A percentile compares a stretch with the other conserved stretches of the same genome.
These are phyloP conservation scores for Crotalus tigris DNA, from an alignment of 2,113 vertebrate species.

Conservation along the genomic window DNA sequence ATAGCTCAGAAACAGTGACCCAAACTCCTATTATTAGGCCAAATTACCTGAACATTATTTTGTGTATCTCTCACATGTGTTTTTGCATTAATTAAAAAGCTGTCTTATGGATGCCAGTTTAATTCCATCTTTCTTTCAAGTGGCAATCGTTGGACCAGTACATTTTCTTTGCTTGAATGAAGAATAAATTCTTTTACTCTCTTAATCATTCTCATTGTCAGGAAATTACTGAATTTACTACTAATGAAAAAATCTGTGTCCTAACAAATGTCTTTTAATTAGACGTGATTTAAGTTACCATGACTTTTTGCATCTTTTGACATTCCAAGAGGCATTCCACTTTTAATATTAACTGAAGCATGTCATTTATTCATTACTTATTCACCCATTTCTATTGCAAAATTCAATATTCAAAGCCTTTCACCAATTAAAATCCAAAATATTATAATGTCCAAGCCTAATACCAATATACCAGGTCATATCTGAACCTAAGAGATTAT, in stretches of 20 bases:
- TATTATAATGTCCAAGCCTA: neutral
- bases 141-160: slow-evolving; percentile 35
- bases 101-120: slow-evolving; percentile 20
- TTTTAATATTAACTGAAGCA: slow-evolving; percentile 60
- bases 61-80: neutral
- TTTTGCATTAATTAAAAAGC: neutral
- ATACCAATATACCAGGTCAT: neutral
- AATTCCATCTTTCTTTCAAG: slow-evolving; percentile 19
- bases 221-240: slow-evolving; percentile 38
- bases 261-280: slow-evolving; percentile 63
- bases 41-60: slow-evolving; percentile 8
- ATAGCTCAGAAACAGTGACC: neutral
- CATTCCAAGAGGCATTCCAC: slow-evolving; percentile 46
- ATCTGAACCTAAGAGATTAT: neutral
- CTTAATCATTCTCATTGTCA: slow-evolving; percentile 25
- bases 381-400: slow-evolving; percentile 57
- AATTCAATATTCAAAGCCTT: slow-evolving; percentile 58
- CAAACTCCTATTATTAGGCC: neutral
- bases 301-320: slow-evolving; percentile 53
- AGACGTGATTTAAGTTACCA: slow-evolving; percentile 57
- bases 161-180: slow-evolving; percentile 30
- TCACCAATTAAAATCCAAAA: slow-evolving; percentile 21
- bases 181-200: slow-evolving; percentile 33
- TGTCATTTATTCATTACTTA: slow-evolving; percentile 54
- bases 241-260: slow-evolving; percentile 39